Conservation (phyloP, 1,140 invertebrate genomes). For the Drosophila orosa region DNA sequence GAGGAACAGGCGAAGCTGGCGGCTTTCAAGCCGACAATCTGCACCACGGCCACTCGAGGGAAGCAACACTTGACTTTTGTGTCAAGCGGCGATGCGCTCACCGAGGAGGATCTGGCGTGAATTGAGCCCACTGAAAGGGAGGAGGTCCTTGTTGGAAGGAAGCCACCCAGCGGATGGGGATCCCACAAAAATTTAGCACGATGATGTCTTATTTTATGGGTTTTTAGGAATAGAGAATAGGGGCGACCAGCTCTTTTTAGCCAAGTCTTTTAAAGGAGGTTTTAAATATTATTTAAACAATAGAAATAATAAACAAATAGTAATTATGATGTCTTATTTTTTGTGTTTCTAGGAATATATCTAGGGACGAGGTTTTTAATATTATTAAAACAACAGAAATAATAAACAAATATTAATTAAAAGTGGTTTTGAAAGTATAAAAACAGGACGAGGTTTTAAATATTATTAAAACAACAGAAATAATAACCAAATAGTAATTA, state of each 20-base stretch:
- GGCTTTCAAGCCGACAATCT: constrained; percentile 49
- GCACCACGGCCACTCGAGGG: constrained; percentile 68
- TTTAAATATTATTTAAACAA: not conserved
- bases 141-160: constrained; percentile 23
- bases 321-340: too few relatives aligned
- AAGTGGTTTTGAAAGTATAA: not conserved
- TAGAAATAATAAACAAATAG: not conserved
- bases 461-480: not conserved
- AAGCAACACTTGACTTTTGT: constrained; percentile 81
- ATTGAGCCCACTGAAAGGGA: constrained; percentile 45
- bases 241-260: not conserved
- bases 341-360: too few relatives aligned
- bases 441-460: too few relatives aligned
- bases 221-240: constrained; percentile 1
- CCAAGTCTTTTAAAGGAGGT: not conserved
- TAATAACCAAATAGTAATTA: not conserved
- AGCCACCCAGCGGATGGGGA: not conserved
- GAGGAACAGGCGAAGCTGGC: constrained; percentile 6
- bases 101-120: constrained; percentile 32
- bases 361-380: too few relatives aligned
- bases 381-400: not conserved
- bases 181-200: constrained; percentile 22
- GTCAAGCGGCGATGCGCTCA: constrained; percentile 57
- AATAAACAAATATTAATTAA: not conserved
- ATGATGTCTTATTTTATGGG: constrained; percentile 34